Conservation (phyloP, 1,140 invertebrate genomes). For the Drosophila watanabei region DNA sequence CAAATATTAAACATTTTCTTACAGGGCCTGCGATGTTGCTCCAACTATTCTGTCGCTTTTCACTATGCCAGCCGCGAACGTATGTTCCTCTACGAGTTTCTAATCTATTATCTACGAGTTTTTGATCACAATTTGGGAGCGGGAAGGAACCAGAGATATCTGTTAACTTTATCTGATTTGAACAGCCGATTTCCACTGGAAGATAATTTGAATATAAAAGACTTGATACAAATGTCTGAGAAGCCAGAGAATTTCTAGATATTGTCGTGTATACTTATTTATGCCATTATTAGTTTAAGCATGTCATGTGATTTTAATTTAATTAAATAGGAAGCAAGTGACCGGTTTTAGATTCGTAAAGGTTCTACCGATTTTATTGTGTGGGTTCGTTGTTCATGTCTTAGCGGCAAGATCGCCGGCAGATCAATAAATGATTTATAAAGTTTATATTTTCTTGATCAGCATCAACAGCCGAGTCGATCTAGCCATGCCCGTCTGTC, state of each 20-base stretch:
- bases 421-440: background rate
- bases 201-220: slow-evolving; percentile 49
- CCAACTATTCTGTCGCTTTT: slow-evolving; percentile 68
- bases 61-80: slow-evolving; percentile 64
- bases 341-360: slow-evolving; percentile 12
- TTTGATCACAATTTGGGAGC: slow-evolving; percentile 10
- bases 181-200: slow-evolving; percentile 59
- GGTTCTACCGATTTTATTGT: background rate
- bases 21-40: slow-evolving; percentile 62
- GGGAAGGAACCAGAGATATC: slow-evolving; percentile 1
- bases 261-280: slow-evolving; percentile 1
- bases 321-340: slow-evolving; percentile 4
- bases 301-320: slow-evolving; percentile 31
- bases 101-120: slow-evolving; percentile 55
- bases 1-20: background rate
- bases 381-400: background rate
- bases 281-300: slow-evolving; percentile 8
- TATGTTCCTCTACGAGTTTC: slow-evolving; percentile 71
- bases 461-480: no score
- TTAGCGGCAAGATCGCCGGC: background rate
- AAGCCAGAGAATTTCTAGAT: slow-evolving; percentile 66
- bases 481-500: no score
- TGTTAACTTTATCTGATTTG: slow-evolving; percentile 36
- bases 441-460: no score
- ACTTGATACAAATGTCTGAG: slow-evolving; percentile 58